Percentiles rank a stretch among this genome's conserved stretches.
phyloP scores from a whole-genome alignment of 2,888 invertebrate genomes.

The Ectemnius lituratus region DNA sequence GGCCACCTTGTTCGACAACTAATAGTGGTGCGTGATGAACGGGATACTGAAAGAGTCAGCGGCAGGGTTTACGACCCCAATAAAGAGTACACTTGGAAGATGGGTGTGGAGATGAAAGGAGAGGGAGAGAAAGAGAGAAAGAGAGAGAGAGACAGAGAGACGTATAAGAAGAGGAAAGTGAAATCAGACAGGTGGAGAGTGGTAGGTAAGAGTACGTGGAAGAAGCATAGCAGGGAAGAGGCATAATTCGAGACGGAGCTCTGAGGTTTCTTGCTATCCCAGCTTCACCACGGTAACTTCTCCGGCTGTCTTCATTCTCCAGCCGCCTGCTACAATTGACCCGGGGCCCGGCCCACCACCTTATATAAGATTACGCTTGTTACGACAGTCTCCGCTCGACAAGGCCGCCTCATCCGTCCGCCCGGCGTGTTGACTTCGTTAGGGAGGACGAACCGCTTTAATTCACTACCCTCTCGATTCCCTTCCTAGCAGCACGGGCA shows the following conservation, averaged over 20 bases:
- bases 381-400: slow-evolving; percentile 68
- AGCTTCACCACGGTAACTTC: slow-evolving; percentile 29
- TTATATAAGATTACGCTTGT: slow-evolving; percentile 74
- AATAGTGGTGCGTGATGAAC: slow-evolving; percentile 14
- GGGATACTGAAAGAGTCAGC: slow-evolving; percentile 1
- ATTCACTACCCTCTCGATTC: slow-evolving; percentile 63
- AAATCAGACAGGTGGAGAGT: not conserved
- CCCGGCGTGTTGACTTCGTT: slow-evolving; percentile 70
- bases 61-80: not conserved
- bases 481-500: slow-evolving; percentile 21
- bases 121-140: slow-evolving; percentile 4
- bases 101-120: slow-evolving; percentile 19
- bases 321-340: slow-evolving; percentile 59
- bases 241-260: slow-evolving; percentile 59
- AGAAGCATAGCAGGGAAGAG: slow-evolving; percentile 33
- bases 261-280: slow-evolving; percentile 58
- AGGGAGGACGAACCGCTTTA: slow-evolving; percentile 69
- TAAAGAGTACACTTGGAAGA: slow-evolving; percentile 2
- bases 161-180: slow-evolving; percentile 13
- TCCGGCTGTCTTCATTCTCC: slow-evolving; percentile 25
- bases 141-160: slow-evolving; percentile 3
- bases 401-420: slow-evolving; percentile 60
- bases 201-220: not conserved
- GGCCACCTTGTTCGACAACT: not conserved
- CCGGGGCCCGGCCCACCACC: slow-evolving; percentile 50